Base-by-base conservation (phyloP, 1,140 invertebrate genomes). In the Fragariocoptes setiger region DNA sequence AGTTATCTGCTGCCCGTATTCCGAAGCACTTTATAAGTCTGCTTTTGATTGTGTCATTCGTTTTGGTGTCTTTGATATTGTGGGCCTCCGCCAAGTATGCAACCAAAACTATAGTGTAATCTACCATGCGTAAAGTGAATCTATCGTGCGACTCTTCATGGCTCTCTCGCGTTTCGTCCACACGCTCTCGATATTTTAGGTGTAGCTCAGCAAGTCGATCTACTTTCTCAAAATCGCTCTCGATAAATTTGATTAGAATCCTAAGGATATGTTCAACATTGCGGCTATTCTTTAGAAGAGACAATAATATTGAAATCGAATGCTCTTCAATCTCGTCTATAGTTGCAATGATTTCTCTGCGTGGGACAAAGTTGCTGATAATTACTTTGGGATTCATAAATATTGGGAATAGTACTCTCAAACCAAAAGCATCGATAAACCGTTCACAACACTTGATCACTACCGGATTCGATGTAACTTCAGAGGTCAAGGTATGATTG, bases 161-260 rank as follows among this genome's bases (percentile, higher is more conserved):
- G 76, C 73, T 43, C 72, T 85, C 1, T 88, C 80, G 80, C 62
- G 70, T 36, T 39, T 67, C 62, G 50, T 85, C 72, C 1, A 92
- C 77, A 62, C 83, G 86, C 51, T 86, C 78, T 49, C 85, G 65
- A 60, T 95, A 97, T 56, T 94, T 92, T 50, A 95, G 86, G 62
- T 95, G 86, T 36, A 97, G 61, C 57, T 97, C 90, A 54, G 95
- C 63, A 14, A 95, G 61, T 49, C 90, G 59, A 54, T 99, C 90
- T 0, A 95, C 79, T 64, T 97, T 99, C 61, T 97, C 92, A 51
- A 83, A 76, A 61, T 97, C 85, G 56, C 92, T 92, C 63, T 99
- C 92, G 1, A 73, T 77, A 56, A 97, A 99, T 64, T 99, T 97
- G 48, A 72, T 74, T 5, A 97, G 54, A 20, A 99, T 61, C 41